A percentile compares a stretch with the other conserved stretches of the same genome.
Conservation (phyloP, 1,140 invertebrate genomes). For the Pomacea maculata region DNA sequence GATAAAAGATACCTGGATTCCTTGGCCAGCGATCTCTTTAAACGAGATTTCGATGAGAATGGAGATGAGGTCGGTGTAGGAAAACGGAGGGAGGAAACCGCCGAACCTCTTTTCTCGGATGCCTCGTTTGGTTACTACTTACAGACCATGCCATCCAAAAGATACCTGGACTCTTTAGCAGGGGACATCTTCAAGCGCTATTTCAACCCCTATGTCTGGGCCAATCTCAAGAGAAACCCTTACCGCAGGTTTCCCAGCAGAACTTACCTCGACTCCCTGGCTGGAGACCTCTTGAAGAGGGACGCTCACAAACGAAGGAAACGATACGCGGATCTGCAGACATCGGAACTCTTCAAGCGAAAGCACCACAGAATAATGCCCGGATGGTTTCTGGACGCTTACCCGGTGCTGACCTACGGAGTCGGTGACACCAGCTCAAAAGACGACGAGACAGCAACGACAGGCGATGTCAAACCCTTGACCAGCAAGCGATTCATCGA, state of each 20-base stretch:
- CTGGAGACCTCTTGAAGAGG: conserved; percentile 4
- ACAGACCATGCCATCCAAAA: not conserved
- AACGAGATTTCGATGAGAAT: no score
- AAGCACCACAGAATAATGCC: no score
- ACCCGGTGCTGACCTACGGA: no score
- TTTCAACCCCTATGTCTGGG: not conserved
- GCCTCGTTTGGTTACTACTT: no score
- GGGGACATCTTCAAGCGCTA: conserved; percentile 7
- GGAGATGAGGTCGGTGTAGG: no score
- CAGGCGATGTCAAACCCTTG: no score
- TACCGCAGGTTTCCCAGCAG: not conserved
- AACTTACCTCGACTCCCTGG: conserved; percentile 3
- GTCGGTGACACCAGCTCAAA: no score
- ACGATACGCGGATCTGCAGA: not conserved
- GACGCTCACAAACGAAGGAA: not conserved
- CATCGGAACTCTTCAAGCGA: not conserved
- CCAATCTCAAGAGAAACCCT: not conserved
- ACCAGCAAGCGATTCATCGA: no score
- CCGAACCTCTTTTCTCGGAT: no score
- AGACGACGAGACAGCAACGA: no score
- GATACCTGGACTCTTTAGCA: conserved; percentile 2
- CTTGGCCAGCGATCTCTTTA: not conserved
- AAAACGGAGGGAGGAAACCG: no score
- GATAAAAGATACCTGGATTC: not conserved
- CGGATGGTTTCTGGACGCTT: no score